A percentile compares a stretch with the other conserved stretches of the same genome.
Conservation (phyloP, 1,140 invertebrate genomes). For the Nephotettix cincticeps region DNA sequence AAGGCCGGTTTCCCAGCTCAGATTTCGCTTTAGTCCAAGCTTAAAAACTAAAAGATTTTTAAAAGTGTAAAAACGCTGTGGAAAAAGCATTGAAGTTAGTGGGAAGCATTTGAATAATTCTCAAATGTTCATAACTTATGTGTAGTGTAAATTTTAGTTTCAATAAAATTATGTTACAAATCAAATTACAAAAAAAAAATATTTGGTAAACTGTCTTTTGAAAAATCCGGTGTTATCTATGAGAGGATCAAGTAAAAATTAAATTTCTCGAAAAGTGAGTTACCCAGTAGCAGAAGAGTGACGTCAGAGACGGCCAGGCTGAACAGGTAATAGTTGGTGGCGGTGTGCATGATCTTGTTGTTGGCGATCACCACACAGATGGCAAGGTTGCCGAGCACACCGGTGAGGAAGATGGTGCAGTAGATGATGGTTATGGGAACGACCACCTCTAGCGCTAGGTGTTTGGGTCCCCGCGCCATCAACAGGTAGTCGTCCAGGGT, state of each 20-base stretch:
- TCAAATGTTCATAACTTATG: too few relatives aligned
- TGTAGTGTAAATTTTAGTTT: too few relatives aligned
- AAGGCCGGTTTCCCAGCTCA: too few relatives aligned
- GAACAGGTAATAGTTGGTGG: conserved; percentile 93
- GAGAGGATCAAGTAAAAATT: too few relatives aligned
- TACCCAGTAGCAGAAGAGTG: conserved; percentile 70
- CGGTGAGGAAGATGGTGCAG: conserved; percentile 77
- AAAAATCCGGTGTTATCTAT: background rate
- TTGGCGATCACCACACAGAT: conserved; percentile 87
- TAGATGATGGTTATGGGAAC: conserved; percentile 73
- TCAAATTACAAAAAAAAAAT: background rate
- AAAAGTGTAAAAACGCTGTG: too few relatives aligned
- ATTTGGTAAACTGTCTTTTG: background rate
- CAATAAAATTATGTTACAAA: too few relatives aligned
- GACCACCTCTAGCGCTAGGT: conserved; percentile 49
- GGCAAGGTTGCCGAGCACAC: conserved; percentile 81
- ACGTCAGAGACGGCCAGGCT: conserved; percentile 78
- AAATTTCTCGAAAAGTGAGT: conserved; percentile 45
- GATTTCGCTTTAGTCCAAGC: too few relatives aligned
- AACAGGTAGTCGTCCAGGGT: conserved; percentile 45
- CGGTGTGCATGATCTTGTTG: conserved; percentile 79
- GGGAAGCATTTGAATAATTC: too few relatives aligned
- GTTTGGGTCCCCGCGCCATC: conserved; percentile 48
- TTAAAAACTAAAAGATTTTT: too few relatives aligned
- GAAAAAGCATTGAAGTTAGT: too few relatives aligned